Evolutionary conservation across 2,113 vertebrate genomes (phyloP), one percentile per base, ranked within the genome.

Genomic region (Microtus richardsoni): DNA sequence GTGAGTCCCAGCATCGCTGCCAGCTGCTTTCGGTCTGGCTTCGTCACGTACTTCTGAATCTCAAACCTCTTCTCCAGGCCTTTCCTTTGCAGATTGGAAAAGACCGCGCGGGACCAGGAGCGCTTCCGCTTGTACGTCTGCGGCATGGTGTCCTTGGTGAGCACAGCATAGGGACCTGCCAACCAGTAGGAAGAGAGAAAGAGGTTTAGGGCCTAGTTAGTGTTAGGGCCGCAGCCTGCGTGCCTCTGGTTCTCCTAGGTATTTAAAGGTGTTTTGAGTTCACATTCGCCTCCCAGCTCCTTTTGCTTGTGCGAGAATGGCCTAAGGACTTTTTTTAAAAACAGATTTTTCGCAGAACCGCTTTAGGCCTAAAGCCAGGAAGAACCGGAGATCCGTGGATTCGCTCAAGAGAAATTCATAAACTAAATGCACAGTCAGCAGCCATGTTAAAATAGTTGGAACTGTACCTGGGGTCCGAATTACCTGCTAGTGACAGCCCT

Each of bases 1-100:
- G 99, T 99, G 83, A 99, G 99, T 13, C 99, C 99, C 93, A 99
- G 98, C 99, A 99, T 99, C 0, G 99, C 99, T 0, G 99, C 99
- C 97, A 99, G 98, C 97, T 99, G 99, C 94, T 99, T 99, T 97
- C 99, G 98, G 98, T 99, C 99, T 0, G 99, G 99, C 96, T 99
- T 99, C 97, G 99, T 99, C 98, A 99, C 99, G 0, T 99, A 99
- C 93, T 99, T 99, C 98, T 99, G 99, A 78, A 99, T 99, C 98
- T 99, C 99, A 68, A 99, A 99, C 44, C 99, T 98, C 91, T 99
- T 99, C 98, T 99, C 99, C 90, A 99, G 99, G 24, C 99, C 99
- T 97, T 99, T 99, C 79, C 99, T 99, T 98, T 99, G 99, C 86
- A 99, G 98, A 95, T 99, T 99, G 77, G 99, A 99, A 97, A 99